Percentiles rank a stretch among this genome's conserved stretches.
Evolutionary conservation across 2,797 vertebrate genomes (phyloP).

Genomic region (Poecilia picta): DNA sequence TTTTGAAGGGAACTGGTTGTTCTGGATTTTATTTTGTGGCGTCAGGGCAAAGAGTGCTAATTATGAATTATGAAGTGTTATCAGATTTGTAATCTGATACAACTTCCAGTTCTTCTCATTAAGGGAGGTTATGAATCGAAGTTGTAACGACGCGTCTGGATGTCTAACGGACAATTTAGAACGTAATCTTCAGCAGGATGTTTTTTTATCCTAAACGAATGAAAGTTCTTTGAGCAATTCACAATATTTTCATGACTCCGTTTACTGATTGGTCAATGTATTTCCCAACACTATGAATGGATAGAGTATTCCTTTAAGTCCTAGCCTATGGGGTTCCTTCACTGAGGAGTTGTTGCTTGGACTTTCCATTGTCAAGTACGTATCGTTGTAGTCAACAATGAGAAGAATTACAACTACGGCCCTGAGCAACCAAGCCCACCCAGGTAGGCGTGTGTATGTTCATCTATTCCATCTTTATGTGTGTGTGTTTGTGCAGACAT

Average conservation of each 20-base stretch:
- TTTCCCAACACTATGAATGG: not conserved
- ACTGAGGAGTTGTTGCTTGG: constrained; percentile 5
- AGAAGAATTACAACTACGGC: constrained; percentile 31
- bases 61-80: not conserved
- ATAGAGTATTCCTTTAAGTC: not conserved
- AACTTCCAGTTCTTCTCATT: not conserved
- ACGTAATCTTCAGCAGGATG: not conserved
- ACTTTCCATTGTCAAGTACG: constrained; percentile 27
- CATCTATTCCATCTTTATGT: constrained; percentile 8
- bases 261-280: not conserved
- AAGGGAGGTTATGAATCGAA: not conserved
- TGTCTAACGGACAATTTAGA: not conserved
- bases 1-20: not conserved
- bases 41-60: not conserved
- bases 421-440: constrained; percentile 64
- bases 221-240: not conserved
- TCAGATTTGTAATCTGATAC: not conserved
- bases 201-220: not conserved
- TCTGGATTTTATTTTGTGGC: not conserved
- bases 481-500: constrained; percentile 32
- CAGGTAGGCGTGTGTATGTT: constrained; percentile 53
- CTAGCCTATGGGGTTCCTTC: constrained; percentile 7
- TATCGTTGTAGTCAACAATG: constrained; percentile 33
- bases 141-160: not conserved
- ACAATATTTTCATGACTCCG: not conserved